phyloP scores from a whole-genome alignment of 1,140 invertebrate genomes.

The Pygmarrhopalites habei region DNA sequence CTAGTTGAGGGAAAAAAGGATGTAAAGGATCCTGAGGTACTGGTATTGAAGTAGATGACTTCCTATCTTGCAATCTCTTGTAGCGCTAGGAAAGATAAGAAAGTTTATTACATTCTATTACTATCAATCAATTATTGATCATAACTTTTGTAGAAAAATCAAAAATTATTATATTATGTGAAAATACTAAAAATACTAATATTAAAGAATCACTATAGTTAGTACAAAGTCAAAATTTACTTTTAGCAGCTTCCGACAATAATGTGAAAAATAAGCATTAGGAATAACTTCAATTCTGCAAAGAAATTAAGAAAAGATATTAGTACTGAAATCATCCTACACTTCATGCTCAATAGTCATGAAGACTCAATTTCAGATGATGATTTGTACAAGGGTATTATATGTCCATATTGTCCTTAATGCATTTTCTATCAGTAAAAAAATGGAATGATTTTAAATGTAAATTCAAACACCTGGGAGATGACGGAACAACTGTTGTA shows the following conservation, averaged over 20 bases:
- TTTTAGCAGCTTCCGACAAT: constrained; percentile 68
- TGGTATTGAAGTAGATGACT: constrained; percentile 22
- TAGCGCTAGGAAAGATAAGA: constrained; percentile 24
- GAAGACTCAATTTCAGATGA: no score
- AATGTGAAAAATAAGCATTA: constrained; percentile 76
- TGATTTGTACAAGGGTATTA: no score
- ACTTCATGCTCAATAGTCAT: no score
- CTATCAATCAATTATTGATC: no score
- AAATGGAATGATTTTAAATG: no score
- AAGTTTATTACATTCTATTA: no score
- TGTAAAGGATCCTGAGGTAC: constrained; percentile 17
- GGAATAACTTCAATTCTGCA: constrained; percentile 78
- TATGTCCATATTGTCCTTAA: no score
- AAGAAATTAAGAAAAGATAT: no score
- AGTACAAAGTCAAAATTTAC: constrained; percentile 28
- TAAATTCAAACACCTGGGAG: no score
- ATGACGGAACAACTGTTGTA: constrained; percentile 62
- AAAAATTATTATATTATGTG: not conserved
- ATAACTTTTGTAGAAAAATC: no score
- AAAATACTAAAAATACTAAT: not conserved
- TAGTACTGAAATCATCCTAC: no score
- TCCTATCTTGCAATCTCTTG: constrained; percentile 31
- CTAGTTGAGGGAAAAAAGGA: constrained; percentile 37
- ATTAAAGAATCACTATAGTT: not conserved
- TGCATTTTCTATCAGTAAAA: no score